Percentiles rank a stretch among this genome's conserved stretches.
Conservation (phyloP, 2,888 invertebrate genomes). For the Drosophila pullipes region DNA sequence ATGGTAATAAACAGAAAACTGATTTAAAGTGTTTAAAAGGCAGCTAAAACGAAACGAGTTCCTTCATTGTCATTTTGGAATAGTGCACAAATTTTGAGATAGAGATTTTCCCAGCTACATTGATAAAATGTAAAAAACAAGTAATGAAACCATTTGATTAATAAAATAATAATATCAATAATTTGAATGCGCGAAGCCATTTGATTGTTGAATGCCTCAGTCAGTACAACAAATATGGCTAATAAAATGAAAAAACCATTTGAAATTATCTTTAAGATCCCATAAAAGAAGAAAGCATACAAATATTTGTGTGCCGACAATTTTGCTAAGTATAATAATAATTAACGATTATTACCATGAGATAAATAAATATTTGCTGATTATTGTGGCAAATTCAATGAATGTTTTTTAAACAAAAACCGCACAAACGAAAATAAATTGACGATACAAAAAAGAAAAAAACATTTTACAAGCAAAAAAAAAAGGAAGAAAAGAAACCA, state of each 20-base stretch:
- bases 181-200: slow-evolving; percentile 39
- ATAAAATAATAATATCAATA: slow-evolving; percentile 23
- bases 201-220: slow-evolving; percentile 72
- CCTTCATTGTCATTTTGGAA: slow-evolving; percentile 41
- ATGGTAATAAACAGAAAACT: background rate
- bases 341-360: slow-evolving; percentile 28
- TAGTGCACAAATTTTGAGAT: slow-evolving; percentile 26
- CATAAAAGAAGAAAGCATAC: slow-evolving; percentile 12
- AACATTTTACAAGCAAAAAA: slow-evolving; percentile 40
- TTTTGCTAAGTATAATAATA: slow-evolving; percentile 52
- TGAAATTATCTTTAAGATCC: slow-evolving; percentile 20
- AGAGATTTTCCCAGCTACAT: slow-evolving; percentile 14
- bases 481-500: background rate
- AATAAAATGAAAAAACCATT: slow-evolving; percentile 21
- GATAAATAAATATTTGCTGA: slow-evolving; percentile 62
- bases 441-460: slow-evolving; percentile 13
- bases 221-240: slow-evolving; percentile 54
- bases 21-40: slow-evolving; percentile 18
- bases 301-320: slow-evolving; percentile 53
- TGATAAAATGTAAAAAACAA: slow-evolving; percentile 11
- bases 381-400: slow-evolving; percentile 36
- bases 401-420: slow-evolving; percentile 15
- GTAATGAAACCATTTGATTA: slow-evolving; percentile 19
- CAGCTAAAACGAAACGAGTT: slow-evolving; percentile 58
- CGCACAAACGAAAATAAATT: slow-evolving; percentile 30